Conservation (phyloP, 1,140 invertebrate species). For the Drosophila parabipectinata region DNA sequence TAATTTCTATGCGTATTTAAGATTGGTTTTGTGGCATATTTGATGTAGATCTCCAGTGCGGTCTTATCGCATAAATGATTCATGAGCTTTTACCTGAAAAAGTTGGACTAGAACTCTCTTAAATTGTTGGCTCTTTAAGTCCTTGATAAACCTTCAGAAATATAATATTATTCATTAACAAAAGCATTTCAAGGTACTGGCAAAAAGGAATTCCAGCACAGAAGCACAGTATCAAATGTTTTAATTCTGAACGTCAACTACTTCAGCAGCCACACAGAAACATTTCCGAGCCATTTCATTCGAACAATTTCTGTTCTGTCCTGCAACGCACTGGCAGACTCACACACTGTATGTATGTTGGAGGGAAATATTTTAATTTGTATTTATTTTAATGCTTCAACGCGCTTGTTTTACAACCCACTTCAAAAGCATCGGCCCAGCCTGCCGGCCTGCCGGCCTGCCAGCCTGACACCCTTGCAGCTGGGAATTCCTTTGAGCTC, state of each 20-base stretch:
- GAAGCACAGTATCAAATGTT: conserved; percentile 16
- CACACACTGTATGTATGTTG: conserved; percentile 11
- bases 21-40: conserved; percentile 45
- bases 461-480: conserved; percentile 13
- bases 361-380: conserved; percentile 74
- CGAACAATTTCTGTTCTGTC: conserved; percentile 55
- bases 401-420: conserved; percentile 58
- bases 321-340: conserved; percentile 10
- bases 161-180: conserved; percentile 26
- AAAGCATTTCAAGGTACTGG: conserved; percentile 19
- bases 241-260: conserved; percentile 50
- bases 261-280: conserved; percentile 46
- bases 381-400: conserved; percentile 81
- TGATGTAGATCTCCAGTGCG: conserved; percentile 26
- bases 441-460: background rate
- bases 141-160: background rate
- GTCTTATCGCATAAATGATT: conserved; percentile 53
- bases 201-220: conserved; percentile 3
- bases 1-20: conserved; percentile 59
- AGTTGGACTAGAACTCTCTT: conserved; percentile 1
- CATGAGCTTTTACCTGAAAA: conserved; percentile 20
- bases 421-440: conserved; percentile 38
- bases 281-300: conserved; percentile 73
- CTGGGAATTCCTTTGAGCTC: conserved; percentile 71
- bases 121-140: background rate